Conservation (phyloP, 1,140 invertebrate genomes). For the Reticulitermes speratus region DNA sequence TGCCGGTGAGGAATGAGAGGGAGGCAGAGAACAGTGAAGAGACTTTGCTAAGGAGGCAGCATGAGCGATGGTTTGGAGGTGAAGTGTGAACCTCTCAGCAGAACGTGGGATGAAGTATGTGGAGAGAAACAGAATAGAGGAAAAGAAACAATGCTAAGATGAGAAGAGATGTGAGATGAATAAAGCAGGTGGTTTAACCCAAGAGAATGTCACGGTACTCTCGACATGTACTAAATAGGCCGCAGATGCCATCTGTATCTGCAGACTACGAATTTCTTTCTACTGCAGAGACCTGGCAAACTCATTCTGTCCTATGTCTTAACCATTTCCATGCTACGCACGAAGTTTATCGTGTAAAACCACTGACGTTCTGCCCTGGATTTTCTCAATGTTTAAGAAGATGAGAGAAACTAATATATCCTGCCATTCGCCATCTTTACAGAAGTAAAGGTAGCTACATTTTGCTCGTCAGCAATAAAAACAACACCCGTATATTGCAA, state of each 20-base stretch:
- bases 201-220: not conserved
- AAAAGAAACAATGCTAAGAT: not conserved
- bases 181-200: not conserved
- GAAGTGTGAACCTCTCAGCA: not conserved
- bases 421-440: too few species aligned
- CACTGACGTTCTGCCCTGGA: too few species aligned
- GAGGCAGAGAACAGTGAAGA: not conserved
- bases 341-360: too few species aligned
- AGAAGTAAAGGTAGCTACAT: too few species aligned
- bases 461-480: too few species aligned
- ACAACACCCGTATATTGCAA: too few species aligned
- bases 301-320: too few species aligned
- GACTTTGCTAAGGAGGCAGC: not conserved
- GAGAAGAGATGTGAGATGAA: not conserved
- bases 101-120: constrained; percentile 7
- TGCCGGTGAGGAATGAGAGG: not conserved
- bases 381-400: too few species aligned
- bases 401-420: too few species aligned
- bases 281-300: too few species aligned
- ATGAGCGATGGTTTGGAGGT: not conserved
- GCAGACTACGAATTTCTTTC: too few species aligned
- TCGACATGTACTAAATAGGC: not conserved
- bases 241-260: not conserved
- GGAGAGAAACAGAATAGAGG: not conserved
- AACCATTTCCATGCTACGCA: too few species aligned